A percentile compares a stretch with the other conserved stretches of the same genome.
These are phyloP conservation scores for Tribolium castaneum DNA, from an alignment of 1,140 invertebrate genomes.

Conservation along the genomic window DNA sequence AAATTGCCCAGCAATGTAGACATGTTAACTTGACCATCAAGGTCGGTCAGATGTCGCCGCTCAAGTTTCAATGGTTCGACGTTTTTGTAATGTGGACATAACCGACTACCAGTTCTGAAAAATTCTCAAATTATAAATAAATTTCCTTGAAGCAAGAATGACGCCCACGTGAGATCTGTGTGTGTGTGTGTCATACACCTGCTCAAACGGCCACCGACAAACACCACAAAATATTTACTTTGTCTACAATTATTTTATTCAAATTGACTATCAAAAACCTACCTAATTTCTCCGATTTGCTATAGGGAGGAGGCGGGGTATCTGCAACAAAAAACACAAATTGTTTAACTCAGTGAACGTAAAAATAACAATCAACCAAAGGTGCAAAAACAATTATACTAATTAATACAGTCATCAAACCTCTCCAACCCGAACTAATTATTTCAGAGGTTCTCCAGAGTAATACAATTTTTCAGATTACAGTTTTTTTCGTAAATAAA, in stretches of 20 bases:
- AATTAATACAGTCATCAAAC: too few relatives aligned
- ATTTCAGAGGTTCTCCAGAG: too few relatives aligned
- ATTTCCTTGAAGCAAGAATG: constrained; percentile 10
- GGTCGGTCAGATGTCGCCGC: constrained; percentile 25
- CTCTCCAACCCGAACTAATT: too few relatives aligned
- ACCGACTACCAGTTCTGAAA: too few relatives aligned
- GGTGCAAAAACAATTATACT: too few relatives aligned
- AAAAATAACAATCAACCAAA: too few relatives aligned
- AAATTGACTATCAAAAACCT: constrained; percentile 57
- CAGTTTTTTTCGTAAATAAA: too few relatives aligned
- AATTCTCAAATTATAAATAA: constrained; percentile 1
- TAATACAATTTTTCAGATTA: too few relatives aligned
- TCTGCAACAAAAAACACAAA: constrained; percentile 69
- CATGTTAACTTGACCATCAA: constrained; percentile 30
- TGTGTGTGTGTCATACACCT: constrained; percentile 2
- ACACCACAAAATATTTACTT: neutral
- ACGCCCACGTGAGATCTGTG: neutral
- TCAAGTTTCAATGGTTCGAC: constrained; percentile 15
- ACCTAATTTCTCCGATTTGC: constrained; percentile 74
- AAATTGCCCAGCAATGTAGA: constrained; percentile 22
- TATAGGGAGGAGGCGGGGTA: constrained; percentile 77
- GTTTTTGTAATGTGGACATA: constrained; percentile 12
- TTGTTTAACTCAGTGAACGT: too few relatives aligned
- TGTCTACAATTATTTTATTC: too few relatives aligned
- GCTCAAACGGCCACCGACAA: neutral